phyloP scores from a whole-genome alignment of 2,888 invertebrate genomes.

The Stenodema calcarata region DNA sequence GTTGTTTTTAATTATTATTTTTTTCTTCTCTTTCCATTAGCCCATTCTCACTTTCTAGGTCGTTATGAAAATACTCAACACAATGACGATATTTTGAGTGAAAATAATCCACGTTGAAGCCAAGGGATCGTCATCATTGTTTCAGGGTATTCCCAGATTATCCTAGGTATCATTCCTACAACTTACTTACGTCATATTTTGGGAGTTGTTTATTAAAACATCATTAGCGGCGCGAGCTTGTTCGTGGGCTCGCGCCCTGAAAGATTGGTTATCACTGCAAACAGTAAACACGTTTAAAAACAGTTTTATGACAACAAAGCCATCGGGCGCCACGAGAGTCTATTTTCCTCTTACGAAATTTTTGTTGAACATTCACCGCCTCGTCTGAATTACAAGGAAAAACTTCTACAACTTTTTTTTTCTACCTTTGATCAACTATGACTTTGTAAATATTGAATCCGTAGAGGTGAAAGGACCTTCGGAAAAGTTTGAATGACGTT shows the following conservation, averaged over 20 bases:
- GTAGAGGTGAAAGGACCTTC: neutral
- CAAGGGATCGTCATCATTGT: too few relatives aligned
- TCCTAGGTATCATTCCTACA: neutral
- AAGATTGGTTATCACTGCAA: neutral
- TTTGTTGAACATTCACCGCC: too few relatives aligned
- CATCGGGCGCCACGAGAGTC: neutral
- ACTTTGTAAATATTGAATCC: neutral
- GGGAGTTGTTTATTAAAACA: neutral
- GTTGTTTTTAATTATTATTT: too few relatives aligned
- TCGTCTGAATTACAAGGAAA: too few relatives aligned
- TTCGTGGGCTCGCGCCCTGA: neutral
- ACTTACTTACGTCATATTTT: neutral
- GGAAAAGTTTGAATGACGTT: neutral
- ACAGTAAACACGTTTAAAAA: neutral
- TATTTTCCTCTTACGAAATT: neutral
- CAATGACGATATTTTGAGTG: too few relatives aligned
- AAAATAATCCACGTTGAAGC: too few relatives aligned
- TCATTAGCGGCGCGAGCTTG: neutral
- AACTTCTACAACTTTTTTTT: too few relatives aligned
- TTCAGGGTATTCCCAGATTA: neutral
- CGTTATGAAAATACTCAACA: too few relatives aligned
- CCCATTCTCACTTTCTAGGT: too few relatives aligned
- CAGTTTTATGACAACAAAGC: neutral
- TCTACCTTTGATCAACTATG: neutral
- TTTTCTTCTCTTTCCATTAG: too few relatives aligned